These are phyloP conservation scores for Daboia siamensis DNA, from an alignment of 2,113 vertebrate species.

Conservation along the genomic window DNA sequence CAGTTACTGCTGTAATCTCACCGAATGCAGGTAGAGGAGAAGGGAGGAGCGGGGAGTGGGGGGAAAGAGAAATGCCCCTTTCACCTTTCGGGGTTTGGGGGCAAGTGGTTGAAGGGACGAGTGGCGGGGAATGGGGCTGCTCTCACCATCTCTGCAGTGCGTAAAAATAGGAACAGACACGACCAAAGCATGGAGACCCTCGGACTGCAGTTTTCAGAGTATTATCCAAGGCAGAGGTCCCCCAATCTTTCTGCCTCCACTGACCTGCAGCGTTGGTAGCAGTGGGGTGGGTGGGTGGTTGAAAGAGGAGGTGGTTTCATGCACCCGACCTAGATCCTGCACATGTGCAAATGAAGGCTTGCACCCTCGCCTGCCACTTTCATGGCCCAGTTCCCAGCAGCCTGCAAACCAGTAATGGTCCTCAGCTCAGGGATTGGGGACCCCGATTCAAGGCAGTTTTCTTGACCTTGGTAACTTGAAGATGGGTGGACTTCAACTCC, in stretches of 20 bases:
- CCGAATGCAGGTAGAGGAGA: slow-evolving; percentile 82
- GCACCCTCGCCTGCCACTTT: background rate
- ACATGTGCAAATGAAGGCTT: background rate
- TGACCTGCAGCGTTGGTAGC: background rate
- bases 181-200: fast-evolving
- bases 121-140: background rate
- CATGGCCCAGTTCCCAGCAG: background rate
- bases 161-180: background rate
- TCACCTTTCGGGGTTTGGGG: fast-evolving
- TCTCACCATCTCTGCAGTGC: background rate
- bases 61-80: fast-evolving
- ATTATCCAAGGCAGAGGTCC: background rate
- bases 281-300: background rate
- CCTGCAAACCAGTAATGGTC: fast-evolving
- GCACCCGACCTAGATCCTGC: background rate
- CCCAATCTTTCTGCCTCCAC: background rate
- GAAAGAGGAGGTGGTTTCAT: background rate
- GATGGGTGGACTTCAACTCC: background rate
- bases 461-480: background rate
- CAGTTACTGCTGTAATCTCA: slow-evolving; percentile 85
- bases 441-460: background rate
- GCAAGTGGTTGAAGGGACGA: background rate
- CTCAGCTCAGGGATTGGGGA: fast-evolving
- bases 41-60: background rate
- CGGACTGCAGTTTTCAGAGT: background rate